Conservation (phyloP, 2,113 vertebrate genomes). For the Cinclus cinclus region DNA sequence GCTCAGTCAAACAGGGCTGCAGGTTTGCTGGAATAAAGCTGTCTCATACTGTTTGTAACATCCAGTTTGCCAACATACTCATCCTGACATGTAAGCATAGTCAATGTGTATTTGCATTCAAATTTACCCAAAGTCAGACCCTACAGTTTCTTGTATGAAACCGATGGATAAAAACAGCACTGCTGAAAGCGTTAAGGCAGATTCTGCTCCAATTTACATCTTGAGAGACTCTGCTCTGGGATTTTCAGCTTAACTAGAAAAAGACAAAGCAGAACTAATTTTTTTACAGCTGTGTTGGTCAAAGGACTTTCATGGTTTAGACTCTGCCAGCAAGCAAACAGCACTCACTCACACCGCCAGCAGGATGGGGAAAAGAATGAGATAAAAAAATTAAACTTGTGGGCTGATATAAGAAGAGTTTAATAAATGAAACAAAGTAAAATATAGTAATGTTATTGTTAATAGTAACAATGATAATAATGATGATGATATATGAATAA, state of each 20-base stretch:
- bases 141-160: background rate
- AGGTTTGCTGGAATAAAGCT: background rate
- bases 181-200: background rate
- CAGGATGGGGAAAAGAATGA: background rate
- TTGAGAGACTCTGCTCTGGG: background rate
- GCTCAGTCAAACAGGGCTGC: background rate
- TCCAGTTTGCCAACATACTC: background rate
- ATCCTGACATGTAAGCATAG: background rate
- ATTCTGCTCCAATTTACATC: background rate
- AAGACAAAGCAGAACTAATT: background rate
- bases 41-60: background rate
- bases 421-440: background rate
- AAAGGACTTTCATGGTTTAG: background rate
- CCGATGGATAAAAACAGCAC: background rate
- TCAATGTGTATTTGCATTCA: background rate
- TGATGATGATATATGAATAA: background rate
- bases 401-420: background rate
- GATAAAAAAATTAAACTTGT: background rate
- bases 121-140: background rate
- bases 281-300: background rate
- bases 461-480: background rate
- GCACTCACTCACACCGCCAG: background rate
- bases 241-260: background rate
- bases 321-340: background rate
- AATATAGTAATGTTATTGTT: background rate